These are phyloP conservation scores for Oryzias celebensis DNA, from an alignment of 2,113 vertebrate genomes.

Conservation along the genomic window DNA sequence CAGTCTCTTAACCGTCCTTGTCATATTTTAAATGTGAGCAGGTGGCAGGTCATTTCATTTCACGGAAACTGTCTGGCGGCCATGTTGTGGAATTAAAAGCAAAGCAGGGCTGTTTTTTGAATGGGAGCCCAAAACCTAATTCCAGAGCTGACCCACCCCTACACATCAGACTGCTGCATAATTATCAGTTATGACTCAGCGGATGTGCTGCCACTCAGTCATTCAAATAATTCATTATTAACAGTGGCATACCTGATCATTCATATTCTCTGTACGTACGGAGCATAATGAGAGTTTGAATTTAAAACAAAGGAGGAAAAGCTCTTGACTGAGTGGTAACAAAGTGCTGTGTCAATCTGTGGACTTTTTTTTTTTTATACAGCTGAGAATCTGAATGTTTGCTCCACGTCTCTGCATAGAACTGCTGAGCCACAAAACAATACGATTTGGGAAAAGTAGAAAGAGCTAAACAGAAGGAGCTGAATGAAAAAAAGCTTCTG, in stretches of 20 bases:
- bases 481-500: too few relatives aligned
- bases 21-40: conserved; percentile 60
- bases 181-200: conserved; percentile 16
- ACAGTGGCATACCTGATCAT: conserved; percentile 18
- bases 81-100: conserved; percentile 44
- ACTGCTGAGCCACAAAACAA: too few relatives aligned
- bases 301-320: neutral
- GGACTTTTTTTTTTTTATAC: too few relatives aligned
- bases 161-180: neutral
- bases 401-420: too few relatives aligned
- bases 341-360: too few relatives aligned
- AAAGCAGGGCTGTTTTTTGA: conserved; percentile 46
- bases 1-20: too few relatives aligned
- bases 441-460: too few relatives aligned
- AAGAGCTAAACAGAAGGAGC: too few relatives aligned
- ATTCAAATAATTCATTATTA: conserved; percentile 23
- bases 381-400: too few relatives aligned
- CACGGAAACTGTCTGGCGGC: conserved; percentile 39
- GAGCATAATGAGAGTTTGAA: neutral
- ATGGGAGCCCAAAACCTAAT: conserved; percentile 24
- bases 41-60: conserved; percentile 59
- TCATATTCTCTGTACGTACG: conserved; percentile 4
- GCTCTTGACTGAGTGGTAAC: too few relatives aligned
- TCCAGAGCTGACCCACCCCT: conserved; percentile 20
- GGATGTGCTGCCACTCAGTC: conserved; percentile 8